These are phyloP conservation scores for Apostichopus leukothele DNA, from an alignment of 53 echinoderm and acorn worm genomes.

Conservation along the genomic window DNA sequence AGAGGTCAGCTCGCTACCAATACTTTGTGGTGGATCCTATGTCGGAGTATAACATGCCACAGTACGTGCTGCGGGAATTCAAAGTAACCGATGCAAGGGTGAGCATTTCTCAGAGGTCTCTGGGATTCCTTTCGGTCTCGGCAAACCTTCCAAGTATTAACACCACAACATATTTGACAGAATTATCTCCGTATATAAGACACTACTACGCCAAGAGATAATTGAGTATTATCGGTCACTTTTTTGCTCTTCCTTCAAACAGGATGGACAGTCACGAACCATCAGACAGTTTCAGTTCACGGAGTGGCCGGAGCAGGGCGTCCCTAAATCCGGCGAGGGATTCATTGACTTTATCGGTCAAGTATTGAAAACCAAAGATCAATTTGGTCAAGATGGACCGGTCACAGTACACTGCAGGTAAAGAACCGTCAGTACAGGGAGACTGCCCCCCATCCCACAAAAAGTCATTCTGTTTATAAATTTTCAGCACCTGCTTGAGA, in stretches of 20 bases:
- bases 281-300: conserved; percentile 99
- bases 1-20: conserved; percentile 93
- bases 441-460: neutral
- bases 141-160: too few species aligned
- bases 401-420: conserved; percentile 98
- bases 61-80: conserved; percentile 94
- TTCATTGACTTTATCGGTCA: conserved; percentile 99
- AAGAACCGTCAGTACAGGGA: neutral
- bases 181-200: too few species aligned
- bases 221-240: too few species aligned
- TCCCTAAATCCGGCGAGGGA: conserved; percentile 98
- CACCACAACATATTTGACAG: too few species aligned
- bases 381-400: conserved; percentile 98
- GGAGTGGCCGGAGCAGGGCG: conserved; percentile 98
- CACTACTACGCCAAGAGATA: too few species aligned
- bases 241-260: conserved; percentile 8
- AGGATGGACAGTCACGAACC: conserved; percentile 98
- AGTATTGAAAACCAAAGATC: conserved; percentile 98
- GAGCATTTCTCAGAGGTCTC: neutral
- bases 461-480: too few species aligned
- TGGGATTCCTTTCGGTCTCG: too few species aligned
- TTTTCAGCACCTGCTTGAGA: too few species aligned
- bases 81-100: conserved; percentile 99
- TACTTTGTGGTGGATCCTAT: conserved; percentile 99
- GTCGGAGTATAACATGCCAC: conserved; percentile 99